phyloP scores from a whole-genome alignment of 2,797 vertebrate genomes.

The Tiaroga cobitis region DNA sequence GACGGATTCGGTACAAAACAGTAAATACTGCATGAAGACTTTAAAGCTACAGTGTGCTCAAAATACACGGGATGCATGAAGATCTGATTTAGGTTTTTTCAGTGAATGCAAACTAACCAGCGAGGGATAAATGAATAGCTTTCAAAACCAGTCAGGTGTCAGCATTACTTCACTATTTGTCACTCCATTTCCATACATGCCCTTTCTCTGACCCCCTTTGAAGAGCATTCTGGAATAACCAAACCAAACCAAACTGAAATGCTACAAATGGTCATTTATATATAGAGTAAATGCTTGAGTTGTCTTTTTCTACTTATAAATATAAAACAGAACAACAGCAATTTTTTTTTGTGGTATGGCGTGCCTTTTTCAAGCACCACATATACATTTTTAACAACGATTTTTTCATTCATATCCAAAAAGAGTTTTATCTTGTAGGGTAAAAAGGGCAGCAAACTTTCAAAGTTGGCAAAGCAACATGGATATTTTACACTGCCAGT shows the following conservation, averaged over 20 bases:
- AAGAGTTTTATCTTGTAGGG: not conserved
- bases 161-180: slow-evolving; percentile 31
- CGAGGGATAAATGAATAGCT: slow-evolving; percentile 27
- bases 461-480: slow-evolving; percentile 73
- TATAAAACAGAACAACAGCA: slow-evolving; percentile 7
- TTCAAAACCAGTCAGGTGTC: slow-evolving; percentile 32
- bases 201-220: slow-evolving; percentile 52
- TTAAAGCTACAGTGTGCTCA: slow-evolving; percentile 38
- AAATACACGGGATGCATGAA: not conserved
- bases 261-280: slow-evolving; percentile 70
- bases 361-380: not conserved
- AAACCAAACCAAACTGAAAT: slow-evolving; percentile 70
- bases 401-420: not conserved
- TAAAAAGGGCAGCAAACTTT: slow-evolving; percentile 69
- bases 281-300: slow-evolving; percentile 53
- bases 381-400: not conserved
- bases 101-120: not conserved
- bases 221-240: slow-evolving; percentile 58
- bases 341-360: not conserved
- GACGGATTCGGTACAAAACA: slow-evolving; percentile 61
- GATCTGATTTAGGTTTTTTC: not conserved
- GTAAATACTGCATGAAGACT: slow-evolving; percentile 53
- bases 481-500: slow-evolving; percentile 78
- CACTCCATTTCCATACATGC: slow-evolving; percentile 40
- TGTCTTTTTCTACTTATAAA: not conserved